Conservation (phyloP, 1,140 invertebrate genomes). For the Bombus superbus region DNA sequence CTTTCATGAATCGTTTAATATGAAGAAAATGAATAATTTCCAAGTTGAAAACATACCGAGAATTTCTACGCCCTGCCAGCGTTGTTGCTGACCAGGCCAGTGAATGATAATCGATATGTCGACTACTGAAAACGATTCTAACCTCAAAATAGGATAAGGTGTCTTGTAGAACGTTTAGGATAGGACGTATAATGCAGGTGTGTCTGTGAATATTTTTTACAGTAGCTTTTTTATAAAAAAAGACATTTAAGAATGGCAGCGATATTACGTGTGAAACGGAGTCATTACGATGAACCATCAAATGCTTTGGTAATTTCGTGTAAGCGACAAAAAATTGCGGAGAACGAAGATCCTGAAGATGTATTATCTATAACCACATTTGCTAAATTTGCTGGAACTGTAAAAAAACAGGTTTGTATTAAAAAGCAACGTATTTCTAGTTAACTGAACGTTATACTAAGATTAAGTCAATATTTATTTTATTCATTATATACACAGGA, state of each 20-base stretch:
- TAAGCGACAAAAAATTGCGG: conserved; percentile 81
- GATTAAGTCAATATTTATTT: neutral
- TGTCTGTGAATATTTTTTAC: neutral
- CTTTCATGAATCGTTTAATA: conserved; percentile 51
- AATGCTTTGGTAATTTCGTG: conserved; percentile 83
- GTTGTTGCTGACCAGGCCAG: conserved; percentile 60
- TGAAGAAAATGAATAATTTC: conserved; percentile 54
- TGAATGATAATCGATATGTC: conserved; percentile 64
- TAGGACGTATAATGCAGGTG: no score
- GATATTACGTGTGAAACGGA: conserved; percentile 84
- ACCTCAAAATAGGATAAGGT: conserved; percentile 32
- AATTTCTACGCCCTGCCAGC: conserved; percentile 53
- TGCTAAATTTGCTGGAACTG: conserved; percentile 84
- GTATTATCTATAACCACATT: conserved; percentile 77
- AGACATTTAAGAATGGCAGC: conserved; percentile 81
- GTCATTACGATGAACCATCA: conserved; percentile 83
- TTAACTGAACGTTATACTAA: conserved; percentile 11
- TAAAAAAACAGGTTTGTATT: conserved; percentile 76
- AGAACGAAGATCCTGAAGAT: conserved; percentile 43
- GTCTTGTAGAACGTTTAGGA: neutral
- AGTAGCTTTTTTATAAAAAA: neutral
- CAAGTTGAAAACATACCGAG: conserved; percentile 67
- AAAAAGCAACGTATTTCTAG: conserved; percentile 19
- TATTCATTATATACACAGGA: conserved; percentile 66
- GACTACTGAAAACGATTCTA: conserved; percentile 52